These are phyloP conservation scores for Gorsachius goisagi DNA, from an alignment of 2,113 vertebrate genomes.

Conservation along the genomic window DNA sequence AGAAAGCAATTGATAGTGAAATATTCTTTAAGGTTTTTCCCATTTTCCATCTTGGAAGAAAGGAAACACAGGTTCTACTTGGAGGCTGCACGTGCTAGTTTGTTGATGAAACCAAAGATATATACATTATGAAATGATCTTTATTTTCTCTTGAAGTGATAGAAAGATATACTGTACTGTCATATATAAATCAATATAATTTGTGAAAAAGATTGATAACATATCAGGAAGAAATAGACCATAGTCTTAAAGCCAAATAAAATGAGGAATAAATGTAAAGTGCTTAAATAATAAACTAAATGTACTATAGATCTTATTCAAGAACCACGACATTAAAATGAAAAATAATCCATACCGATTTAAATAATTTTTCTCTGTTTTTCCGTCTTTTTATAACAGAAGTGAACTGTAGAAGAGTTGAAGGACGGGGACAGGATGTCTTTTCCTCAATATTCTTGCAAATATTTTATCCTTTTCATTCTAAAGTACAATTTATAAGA, in stretches of 20 bases:
- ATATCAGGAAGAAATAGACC: background rate
- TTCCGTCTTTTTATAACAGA: background rate
- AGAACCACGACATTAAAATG: background rate
- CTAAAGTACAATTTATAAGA: background rate
- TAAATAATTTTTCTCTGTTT: background rate
- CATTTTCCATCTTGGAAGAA: slow-evolving; percentile 10
- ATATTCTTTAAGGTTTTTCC: background rate
- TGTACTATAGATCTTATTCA: background rate
- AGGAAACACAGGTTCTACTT: background rate
- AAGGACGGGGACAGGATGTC: background rate
- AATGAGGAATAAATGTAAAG: background rate
- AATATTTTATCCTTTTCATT: background rate
- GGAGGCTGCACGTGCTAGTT: background rate
- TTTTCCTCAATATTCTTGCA: background rate
- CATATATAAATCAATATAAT: background rate
- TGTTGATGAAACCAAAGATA: background rate
- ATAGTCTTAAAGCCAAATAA: background rate
- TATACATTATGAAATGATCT: background rate
- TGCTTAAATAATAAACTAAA: background rate
- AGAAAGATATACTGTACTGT: background rate
- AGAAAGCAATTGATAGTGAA: background rate
- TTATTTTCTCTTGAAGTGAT: background rate
- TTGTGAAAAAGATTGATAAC: background rate
- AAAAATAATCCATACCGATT: background rate
- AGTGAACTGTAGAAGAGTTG: background rate